These are phyloP conservation scores for Vimba vimba DNA, from an alignment of 2,113 vertebrate species.

Conservation along the genomic window DNA sequence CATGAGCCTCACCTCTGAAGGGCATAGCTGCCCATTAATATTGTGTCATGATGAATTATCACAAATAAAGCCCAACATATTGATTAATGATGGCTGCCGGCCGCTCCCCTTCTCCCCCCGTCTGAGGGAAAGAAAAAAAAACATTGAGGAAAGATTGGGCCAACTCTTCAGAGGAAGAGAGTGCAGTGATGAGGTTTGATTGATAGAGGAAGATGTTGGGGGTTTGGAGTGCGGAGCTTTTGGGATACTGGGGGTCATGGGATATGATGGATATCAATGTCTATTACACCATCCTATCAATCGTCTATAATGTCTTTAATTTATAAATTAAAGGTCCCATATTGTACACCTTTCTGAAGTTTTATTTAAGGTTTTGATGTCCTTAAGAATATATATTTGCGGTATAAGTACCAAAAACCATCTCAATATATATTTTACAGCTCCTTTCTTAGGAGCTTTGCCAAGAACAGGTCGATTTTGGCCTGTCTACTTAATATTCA, in stretches of 20 bases:
- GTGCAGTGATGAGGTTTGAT: constrained; percentile 11
- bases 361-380: too few species aligned
- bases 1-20: constrained; percentile 94
- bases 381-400: too few species aligned
- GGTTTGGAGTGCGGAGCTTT: constrained; percentile 26
- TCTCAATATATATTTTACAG: too few species aligned
- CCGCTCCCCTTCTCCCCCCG: constrained; percentile 80
- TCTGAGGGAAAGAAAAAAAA: not conserved
- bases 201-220: constrained; percentile 17
- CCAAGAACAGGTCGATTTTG: too few species aligned
- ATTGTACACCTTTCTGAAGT: too few species aligned
- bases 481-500: too few species aligned
- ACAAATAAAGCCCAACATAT: constrained; percentile 93
- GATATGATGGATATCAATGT: constrained; percentile 31
- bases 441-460: too few species aligned
- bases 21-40: constrained; percentile 93
- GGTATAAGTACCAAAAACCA: too few species aligned
- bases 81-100: constrained; percentile 91
- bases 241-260: constrained; percentile 17
- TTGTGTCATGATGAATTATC: constrained; percentile 94
- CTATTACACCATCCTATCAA: not conserved
- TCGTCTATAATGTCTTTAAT: not conserved
- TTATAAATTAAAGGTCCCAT: not conserved
- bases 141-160: constrained; percentile 79
- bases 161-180: constrained; percentile 78